A percentile compares a stretch with the other conserved stretches of the same genome.
Conservation (phyloP, 2,113 vertebrate species). For the Crotophaga sulcirostris region DNA sequence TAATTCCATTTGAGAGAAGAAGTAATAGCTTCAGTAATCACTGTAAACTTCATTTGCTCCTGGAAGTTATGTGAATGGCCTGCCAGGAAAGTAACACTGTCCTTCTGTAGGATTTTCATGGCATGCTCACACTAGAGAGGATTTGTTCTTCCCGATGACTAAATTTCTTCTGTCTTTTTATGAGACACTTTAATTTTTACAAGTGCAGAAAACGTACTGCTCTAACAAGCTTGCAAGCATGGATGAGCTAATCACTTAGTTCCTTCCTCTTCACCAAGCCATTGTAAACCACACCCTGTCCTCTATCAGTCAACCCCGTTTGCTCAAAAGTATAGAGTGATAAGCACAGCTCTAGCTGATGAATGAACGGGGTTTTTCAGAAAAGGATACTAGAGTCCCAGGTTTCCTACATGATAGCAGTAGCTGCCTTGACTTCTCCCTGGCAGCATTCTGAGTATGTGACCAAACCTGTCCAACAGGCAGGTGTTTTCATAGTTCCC, state of each 20-base stretch:
- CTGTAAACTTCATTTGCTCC: background rate
- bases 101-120: background rate
- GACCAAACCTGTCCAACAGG: background rate
- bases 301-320: background rate
- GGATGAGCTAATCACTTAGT: slow-evolving; percentile 50
- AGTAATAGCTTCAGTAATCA: background rate
- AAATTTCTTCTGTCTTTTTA: background rate
- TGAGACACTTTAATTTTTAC: background rate
- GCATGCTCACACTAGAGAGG: background rate
- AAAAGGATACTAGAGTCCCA: background rate
- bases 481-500: background rate
- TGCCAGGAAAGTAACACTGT: background rate
- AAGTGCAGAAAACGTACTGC: background rate
- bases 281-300: slow-evolving; percentile 42
- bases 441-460: background rate
- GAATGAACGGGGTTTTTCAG: slow-evolving; percentile 26
- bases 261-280: slow-evolving; percentile 36
- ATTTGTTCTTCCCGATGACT: background rate
- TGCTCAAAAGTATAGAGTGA: slow-evolving; percentile 9
- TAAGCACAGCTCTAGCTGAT: slow-evolving; percentile 29
- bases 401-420: background rate
- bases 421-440: slow-evolving; percentile 1
- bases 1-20: background rate
- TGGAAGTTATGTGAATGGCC: background rate
- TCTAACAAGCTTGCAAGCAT: background rate